phyloP scores from a whole-genome alignment of 2,113 vertebrate genomes.

The Herpetotheres cachinnans region DNA sequence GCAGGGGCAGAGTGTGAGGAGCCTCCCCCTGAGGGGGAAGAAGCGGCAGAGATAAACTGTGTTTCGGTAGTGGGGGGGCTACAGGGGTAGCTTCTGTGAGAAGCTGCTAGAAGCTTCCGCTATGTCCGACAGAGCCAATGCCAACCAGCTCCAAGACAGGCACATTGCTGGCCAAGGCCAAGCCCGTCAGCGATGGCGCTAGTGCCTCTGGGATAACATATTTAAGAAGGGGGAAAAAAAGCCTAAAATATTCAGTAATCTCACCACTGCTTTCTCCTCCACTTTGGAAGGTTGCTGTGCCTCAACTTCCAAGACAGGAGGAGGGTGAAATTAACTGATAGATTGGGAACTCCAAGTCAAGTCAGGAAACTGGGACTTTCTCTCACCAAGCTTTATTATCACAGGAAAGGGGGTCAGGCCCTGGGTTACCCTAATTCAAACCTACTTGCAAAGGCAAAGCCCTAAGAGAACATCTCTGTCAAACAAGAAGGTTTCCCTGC shows the following conservation, averaged over 20 bases:
- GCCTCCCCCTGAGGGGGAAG: too few species aligned
- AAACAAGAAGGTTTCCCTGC: neutral
- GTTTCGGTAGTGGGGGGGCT: too few species aligned
- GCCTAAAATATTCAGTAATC: neutral
- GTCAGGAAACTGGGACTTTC: neutral
- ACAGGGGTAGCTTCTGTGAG: too few species aligned
- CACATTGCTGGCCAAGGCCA: neutral
- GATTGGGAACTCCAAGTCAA: neutral
- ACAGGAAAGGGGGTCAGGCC: neutral
- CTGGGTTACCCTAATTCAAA: neutral
- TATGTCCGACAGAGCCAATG: too few species aligned
- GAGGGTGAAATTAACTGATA: neutral
- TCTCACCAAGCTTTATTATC: neutral
- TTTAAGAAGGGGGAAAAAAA: neutral
- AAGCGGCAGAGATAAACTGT: too few species aligned
- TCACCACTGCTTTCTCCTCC: neutral
- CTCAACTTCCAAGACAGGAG: neutral
- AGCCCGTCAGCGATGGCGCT: neutral
- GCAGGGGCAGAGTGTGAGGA: too few species aligned
- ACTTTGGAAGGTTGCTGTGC: neutral
- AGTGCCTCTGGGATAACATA: neutral
- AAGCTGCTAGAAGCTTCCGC: too few species aligned
- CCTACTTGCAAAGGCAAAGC: neutral
- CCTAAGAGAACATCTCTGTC: neutral
- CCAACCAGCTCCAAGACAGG: neutral